phyloP scores from a whole-genome alignment of 2,113 vertebrate species.

The Phylloscopus whistleri region DNA sequence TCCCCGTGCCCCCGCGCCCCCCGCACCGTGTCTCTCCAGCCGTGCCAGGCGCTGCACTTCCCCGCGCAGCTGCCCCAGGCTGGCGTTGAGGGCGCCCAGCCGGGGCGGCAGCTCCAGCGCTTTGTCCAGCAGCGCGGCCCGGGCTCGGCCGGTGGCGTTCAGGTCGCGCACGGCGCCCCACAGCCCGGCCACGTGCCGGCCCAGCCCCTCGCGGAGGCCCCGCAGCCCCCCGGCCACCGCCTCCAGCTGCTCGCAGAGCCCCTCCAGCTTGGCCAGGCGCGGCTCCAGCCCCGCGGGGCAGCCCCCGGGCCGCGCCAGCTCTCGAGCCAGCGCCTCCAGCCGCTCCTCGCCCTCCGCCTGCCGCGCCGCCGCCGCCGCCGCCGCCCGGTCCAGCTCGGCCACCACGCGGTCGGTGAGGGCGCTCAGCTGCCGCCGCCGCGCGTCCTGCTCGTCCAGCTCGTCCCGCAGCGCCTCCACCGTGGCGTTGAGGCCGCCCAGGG shows the following conservation, averaged over 20 bases:
- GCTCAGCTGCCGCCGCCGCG: conserved; percentile 74
- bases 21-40: not conserved
- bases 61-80: not conserved
- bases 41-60: not conserved
- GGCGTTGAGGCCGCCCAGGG: conserved; percentile 81
- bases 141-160: conserved; percentile 77
- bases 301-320: conserved; percentile 67
- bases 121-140: conserved; percentile 75
- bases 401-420: conserved; percentile 76
- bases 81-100: not conserved
- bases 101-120: conserved; percentile 53
- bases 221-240: conserved; percentile 64
- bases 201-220: conserved; percentile 82
- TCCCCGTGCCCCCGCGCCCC: too few species aligned
- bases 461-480: conserved; percentile 82
- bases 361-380: conserved; percentile 75
- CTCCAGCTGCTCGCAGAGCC: conserved; percentile 73
- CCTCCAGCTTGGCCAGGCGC: conserved; percentile 83
- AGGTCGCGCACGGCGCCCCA: conserved; percentile 83
- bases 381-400: conserved; percentile 81
- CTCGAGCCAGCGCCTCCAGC: conserved; percentile 67
- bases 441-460: conserved; percentile 76
- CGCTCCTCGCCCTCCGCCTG: conserved; percentile 71
- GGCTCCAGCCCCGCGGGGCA: conserved; percentile 73
- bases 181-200: conserved; percentile 82